A percentile compares a stretch with the other conserved stretches of the same genome.
These are phyloP conservation scores for Sipha flava DNA, from an alignment of 1,140 invertebrate genomes.

Conservation along the genomic window DNA sequence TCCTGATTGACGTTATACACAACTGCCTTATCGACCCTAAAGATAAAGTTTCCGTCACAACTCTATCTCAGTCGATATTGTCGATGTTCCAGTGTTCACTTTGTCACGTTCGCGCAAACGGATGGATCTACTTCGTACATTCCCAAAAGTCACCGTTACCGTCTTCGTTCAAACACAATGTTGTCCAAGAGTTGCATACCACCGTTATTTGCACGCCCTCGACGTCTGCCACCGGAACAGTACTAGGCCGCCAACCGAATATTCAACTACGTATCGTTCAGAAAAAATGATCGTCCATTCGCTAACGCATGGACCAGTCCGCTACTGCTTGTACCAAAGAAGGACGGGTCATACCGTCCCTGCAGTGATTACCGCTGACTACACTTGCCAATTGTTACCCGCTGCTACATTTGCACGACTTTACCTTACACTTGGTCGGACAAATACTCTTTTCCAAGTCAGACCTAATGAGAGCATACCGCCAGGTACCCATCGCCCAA, in stretches of 20 bases:
- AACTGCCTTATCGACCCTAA: no score
- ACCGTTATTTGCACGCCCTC: slow-evolving; percentile 41
- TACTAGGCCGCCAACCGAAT: neutral
- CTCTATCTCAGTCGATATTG: no score
- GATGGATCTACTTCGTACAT: no score
- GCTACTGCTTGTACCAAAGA: slow-evolving; percentile 45
- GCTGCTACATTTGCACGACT: no score
- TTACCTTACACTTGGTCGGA: slow-evolving; percentile 38
- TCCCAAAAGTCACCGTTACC: no score
- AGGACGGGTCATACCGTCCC: slow-evolving; percentile 41
- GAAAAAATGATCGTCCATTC: slow-evolving; percentile 42
- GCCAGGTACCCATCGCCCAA: slow-evolving; percentile 43
- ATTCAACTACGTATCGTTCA: slow-evolving; percentile 31
- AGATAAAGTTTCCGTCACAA: no score
- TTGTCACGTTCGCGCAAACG: no score
- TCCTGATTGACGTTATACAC: no score
- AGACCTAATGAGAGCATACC: slow-evolving; percentile 46
- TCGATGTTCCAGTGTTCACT: no score
- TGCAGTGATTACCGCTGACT: slow-evolving; percentile 46
- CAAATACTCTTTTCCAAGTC: slow-evolving; percentile 45
- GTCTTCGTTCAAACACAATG: no score
- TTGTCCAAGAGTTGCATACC: slow-evolving; percentile 33
- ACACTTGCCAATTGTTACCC: slow-evolving; percentile 41
- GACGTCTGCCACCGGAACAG: slow-evolving; percentile 41
- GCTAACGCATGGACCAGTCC: slow-evolving; percentile 46